Base-by-base conservation (phyloP, 1,140 invertebrate species). In the Pseudomyrmex pallidus region DNA sequence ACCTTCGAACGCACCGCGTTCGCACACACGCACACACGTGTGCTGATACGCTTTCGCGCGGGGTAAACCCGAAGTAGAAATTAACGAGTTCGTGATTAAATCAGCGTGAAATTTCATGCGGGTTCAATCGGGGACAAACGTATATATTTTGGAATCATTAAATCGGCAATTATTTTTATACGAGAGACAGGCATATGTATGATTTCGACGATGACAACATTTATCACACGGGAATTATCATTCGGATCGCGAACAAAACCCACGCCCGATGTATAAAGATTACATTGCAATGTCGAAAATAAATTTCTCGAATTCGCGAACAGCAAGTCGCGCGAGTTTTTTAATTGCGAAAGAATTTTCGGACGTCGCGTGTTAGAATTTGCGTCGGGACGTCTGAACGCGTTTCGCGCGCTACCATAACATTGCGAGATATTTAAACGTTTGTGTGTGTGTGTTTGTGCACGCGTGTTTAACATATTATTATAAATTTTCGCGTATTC, bases 401-500 rank as follows among this genome's bases (percentile, higher is more conserved):
- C 20, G 17, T 67, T 15, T 67, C n/a, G 67, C 52, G 8, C 2
- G 12, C 20, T 12, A 13, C 67, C 20, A 46, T 20, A 67, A 20
- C 35, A 68, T 77, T 17, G 62, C 46, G 74, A 67, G 54, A 77
- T 22, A 54, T 67, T 35, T 35, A 35, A 35, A 35, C 35, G 35
- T 35, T 35, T 35, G 35, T 7, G 17, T 54, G 17, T 4, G 17
- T 35, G 35, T 7, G 13, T 54, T 13, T 4, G 17, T 22, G 35
- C 17, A 8, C 25, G 22, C 13, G 22, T 63, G 4, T 25, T 74
- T 74, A 63, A 63, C 46, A 74, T 25, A 63, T 74, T 63, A 74
- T 20, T 35, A 63, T 74, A 74, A 74, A 74, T 74, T 74, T 63
- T 74, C 44, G n/a, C n/a, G 15, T 74, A 50, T 74, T 25, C 59